phyloP scores from a whole-genome alignment of 2,113 vertebrate species.

The Sprattus sprattus region DNA sequence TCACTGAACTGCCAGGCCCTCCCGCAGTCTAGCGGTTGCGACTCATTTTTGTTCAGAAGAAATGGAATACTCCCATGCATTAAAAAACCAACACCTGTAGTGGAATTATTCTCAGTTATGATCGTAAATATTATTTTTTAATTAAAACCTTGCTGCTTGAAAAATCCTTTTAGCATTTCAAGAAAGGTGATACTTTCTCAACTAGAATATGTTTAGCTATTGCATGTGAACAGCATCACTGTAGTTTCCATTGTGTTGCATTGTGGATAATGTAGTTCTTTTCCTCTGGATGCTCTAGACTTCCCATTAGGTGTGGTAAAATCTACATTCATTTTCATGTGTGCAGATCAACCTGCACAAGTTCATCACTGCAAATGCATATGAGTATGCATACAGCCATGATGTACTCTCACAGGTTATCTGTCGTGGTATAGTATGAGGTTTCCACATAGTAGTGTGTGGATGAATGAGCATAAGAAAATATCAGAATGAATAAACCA shows the following conservation, averaged over 20 bases:
- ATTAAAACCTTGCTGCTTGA: no score
- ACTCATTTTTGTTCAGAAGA: background rate
- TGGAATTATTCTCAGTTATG: background rate
- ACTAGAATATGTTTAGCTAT: background rate
- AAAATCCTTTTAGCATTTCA: background rate
- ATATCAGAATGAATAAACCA: background rate
- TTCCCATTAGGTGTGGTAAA: background rate
- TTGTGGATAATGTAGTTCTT: background rate
- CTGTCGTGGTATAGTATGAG: no score
- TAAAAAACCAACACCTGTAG: background rate
- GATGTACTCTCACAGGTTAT: background rate
- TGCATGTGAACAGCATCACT: background rate
- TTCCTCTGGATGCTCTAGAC: background rate
- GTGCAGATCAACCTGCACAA: background rate
- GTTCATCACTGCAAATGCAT: background rate
- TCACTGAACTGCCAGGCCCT: background rate
- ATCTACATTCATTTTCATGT: background rate
- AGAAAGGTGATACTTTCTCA: background rate
- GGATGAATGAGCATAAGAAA: background rate
- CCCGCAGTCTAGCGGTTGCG: background rate
- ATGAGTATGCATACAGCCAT: background rate
- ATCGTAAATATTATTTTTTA: background rate
- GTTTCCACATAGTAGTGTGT: background rate
- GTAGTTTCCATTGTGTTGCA: background rate
- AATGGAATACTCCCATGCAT: background rate